Evolutionary conservation across 2,113 vertebrate species (phyloP).

Genomic region (Apaloderma vittatum): DNA sequence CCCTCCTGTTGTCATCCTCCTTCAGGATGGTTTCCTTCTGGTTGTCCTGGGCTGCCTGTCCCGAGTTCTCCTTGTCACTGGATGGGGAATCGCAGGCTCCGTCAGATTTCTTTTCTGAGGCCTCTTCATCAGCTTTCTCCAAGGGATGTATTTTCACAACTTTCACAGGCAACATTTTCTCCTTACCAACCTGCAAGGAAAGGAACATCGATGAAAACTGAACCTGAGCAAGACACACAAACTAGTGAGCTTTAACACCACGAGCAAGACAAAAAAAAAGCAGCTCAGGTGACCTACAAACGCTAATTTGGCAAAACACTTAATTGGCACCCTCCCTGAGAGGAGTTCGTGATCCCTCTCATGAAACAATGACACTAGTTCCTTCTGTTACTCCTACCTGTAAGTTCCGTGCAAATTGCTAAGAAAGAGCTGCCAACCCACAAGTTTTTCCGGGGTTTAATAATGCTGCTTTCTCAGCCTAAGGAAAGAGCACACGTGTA

Average conservation of each 20-base stretch:
- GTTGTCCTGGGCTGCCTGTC: slow-evolving; percentile 87
- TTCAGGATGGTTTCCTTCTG: slow-evolving; percentile 85
- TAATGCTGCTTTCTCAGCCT: background rate
- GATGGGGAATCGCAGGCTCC: slow-evolving; percentile 95
- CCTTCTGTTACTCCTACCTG: background rate
- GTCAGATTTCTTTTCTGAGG: slow-evolving; percentile 90
- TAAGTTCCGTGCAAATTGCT: background rate
- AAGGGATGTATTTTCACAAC: slow-evolving; percentile 92
- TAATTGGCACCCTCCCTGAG: background rate
- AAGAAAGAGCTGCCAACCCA: background rate
- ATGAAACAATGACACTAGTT: background rate
- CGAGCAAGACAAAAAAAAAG: background rate
- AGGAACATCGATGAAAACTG: background rate
- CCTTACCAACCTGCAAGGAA: slow-evolving; percentile 87
- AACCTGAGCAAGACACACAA: background rate
- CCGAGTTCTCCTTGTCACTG: slow-evolving; percentile 97
- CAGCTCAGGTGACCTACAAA: background rate
- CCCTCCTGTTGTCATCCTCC: slow-evolving; percentile 90
- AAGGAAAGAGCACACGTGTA: background rate
- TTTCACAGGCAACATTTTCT: slow-evolving; percentile 89
- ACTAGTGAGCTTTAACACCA: background rate
- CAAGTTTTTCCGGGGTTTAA: background rate
- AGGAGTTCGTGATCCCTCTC: background rate
- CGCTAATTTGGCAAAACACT: background rate
- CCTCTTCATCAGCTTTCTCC: slow-evolving; percentile 86